phyloP scores from a whole-genome alignment of 2,113 vertebrate genomes.

The Neotoma lepida region DNA sequence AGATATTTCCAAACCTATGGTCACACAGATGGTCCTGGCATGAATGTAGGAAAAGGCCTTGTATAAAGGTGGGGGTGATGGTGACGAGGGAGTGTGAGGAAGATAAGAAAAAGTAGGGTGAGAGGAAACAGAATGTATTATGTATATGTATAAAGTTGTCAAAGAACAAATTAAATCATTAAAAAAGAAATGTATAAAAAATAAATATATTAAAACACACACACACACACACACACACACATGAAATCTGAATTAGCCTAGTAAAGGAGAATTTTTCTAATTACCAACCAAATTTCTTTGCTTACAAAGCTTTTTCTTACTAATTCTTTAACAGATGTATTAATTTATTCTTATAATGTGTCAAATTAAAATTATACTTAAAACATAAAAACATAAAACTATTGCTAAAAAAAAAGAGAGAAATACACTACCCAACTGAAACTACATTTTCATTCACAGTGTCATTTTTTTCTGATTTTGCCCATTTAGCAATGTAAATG shows the following conservation, averaged over 20 bases:
- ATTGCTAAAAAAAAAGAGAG: neutral
- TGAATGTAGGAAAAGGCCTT: neutral
- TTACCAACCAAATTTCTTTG: neutral
- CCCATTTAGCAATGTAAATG: neutral
- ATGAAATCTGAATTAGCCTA: neutral
- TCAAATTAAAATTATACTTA: neutral
- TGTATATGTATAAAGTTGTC: neutral
- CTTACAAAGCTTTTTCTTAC: neutral
- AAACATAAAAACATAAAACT: neutral
- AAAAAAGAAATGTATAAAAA: neutral
- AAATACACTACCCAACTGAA: neutral
- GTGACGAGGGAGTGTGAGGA: too few species aligned
- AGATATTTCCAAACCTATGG: neutral
- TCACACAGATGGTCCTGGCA: neutral
- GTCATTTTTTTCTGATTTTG: conserved; percentile 4
- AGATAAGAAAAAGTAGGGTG: neutral
- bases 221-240: neutral
- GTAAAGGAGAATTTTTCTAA: neutral
- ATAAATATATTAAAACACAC: neutral
- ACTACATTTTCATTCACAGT: neutral
- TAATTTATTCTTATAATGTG: neutral
- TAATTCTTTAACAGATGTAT: neutral
- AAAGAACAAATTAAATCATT: neutral
- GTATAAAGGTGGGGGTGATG: neutral
- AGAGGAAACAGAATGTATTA: neutral